Percentiles rank a stretch among this genome's conserved stretches.
Conservation (phyloP, 2,797 vertebrate species). For the Hemitrygon akajei region DNA sequence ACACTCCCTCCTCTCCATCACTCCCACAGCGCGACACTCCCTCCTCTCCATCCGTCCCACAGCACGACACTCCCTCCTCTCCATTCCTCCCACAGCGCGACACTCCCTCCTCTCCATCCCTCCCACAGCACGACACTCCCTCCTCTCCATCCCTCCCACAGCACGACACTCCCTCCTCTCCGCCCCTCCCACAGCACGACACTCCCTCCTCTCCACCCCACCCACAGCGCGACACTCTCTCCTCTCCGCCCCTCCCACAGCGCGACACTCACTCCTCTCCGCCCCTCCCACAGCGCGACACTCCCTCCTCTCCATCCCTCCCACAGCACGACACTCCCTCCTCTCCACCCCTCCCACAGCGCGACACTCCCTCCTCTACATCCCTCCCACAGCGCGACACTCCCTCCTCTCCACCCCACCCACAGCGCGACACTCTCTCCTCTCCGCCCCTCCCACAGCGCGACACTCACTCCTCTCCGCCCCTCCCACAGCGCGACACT, state of each 20-base stretch:
- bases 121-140: no score
- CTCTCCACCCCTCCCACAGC: not conserved
- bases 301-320: no score
- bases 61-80: not conserved
- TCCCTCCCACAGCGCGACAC: not conserved
- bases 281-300: not conserved
- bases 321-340: no score
- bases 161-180: not conserved
- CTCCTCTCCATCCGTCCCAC: no score
- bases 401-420: no score
- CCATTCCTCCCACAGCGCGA: not conserved
- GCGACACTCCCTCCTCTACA: not conserved
- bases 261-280: not conserved
- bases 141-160: not conserved
- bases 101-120: no score
- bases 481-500: not conserved
- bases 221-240: no score
- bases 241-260: not conserved
- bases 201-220: no score
- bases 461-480: not conserved
- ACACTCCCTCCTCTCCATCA: not conserved
- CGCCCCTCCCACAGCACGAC: not conserved
- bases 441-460: not conserved
- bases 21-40: no score
- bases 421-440: no score